phyloP scores from a whole-genome alignment of 1,140 invertebrate species.

The Portunus trituberculatus region DNA sequence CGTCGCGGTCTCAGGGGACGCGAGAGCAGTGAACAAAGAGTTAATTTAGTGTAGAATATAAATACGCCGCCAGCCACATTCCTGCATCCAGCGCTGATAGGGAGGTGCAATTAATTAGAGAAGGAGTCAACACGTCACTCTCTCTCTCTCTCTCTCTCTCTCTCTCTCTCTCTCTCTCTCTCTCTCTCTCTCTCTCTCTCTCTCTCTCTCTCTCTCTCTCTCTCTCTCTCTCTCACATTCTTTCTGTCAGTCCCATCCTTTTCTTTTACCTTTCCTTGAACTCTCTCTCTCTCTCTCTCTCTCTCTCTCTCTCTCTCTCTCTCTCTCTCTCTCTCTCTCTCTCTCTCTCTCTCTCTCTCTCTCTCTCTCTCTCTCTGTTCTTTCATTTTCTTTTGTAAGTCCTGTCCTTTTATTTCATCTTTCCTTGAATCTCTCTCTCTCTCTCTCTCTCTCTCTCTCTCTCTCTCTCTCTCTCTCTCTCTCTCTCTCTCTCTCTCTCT shows the following conservation, averaged over 20 bases:
- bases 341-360: neutral
- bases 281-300: slow-evolving; percentile 33
- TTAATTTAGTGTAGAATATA: too few relatives aligned
- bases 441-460: neutral
- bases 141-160: too few relatives aligned
- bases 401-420: neutral
- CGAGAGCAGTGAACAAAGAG: too few relatives aligned
- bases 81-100: too few relatives aligned
- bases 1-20: too few relatives aligned
- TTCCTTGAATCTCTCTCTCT: neutral
- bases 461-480: slow-evolving; percentile 28
- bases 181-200: slow-evolving; percentile 18
- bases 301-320: slow-evolving; percentile 15
- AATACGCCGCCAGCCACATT: too few relatives aligned
- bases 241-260: neutral
- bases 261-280: too few relatives aligned
- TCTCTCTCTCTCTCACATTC: neutral
- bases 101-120: too few relatives aligned
- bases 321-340: slow-evolving; percentile 33
- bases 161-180: neutral
- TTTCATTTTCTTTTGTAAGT: too few relatives aligned
- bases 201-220: slow-evolving; percentile 35
- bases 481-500: neutral
- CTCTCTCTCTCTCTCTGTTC: neutral
- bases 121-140: too few relatives aligned